Conservation (phyloP, 2,797 vertebrate genomes). For the Sebastolobus altivelis region DNA sequence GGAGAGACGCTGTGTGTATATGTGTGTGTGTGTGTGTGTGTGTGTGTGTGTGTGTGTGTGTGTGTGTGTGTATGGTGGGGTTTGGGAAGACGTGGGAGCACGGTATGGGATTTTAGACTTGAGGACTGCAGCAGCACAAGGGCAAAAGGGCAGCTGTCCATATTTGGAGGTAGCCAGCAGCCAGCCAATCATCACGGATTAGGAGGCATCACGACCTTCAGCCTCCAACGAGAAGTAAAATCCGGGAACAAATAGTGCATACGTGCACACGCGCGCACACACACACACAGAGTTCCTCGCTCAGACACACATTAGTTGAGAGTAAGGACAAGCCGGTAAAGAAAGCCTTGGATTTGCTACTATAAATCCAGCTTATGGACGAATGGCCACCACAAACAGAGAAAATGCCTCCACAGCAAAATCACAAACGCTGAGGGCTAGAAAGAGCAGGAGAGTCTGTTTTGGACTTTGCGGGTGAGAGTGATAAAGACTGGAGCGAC, state of each 20-base stretch:
- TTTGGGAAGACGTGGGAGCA: slow-evolving; percentile 21
- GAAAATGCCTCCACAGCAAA: slow-evolving; percentile 75
- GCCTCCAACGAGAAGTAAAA: slow-evolving; percentile 56
- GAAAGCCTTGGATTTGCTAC: slow-evolving; percentile 72
- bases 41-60: not conserved
- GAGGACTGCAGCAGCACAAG: slow-evolving; percentile 53
- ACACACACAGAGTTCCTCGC: slow-evolving; percentile 21
- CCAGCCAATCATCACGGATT: slow-evolving; percentile 72
- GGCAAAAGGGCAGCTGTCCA: slow-evolving; percentile 64
- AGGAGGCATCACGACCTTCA: slow-evolving; percentile 65
- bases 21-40: not conserved
- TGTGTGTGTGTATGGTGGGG: not conserved
- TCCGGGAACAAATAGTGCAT: slow-evolving; percentile 57
- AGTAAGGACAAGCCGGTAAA: slow-evolving; percentile 65
- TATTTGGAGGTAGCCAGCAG: slow-evolving; percentile 58
- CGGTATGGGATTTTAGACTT: slow-evolving; percentile 49
- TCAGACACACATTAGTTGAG: slow-evolving; percentile 58
- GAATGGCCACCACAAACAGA: slow-evolving; percentile 68
- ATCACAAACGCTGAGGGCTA: slow-evolving; percentile 59
- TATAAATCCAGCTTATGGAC: slow-evolving; percentile 77
- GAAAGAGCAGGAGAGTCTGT: slow-evolving; percentile 54
- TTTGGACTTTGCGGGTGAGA: slow-evolving; percentile 52
- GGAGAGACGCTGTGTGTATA: slow-evolving; percentile 5
- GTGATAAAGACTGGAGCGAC: slow-evolving; percentile 51
- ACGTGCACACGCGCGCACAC: not conserved